Evolutionary conservation across 1,140 invertebrate species (phyloP), one percentile per base, ranked within the genome.

Genomic region (Aphelinus certus): DNA sequence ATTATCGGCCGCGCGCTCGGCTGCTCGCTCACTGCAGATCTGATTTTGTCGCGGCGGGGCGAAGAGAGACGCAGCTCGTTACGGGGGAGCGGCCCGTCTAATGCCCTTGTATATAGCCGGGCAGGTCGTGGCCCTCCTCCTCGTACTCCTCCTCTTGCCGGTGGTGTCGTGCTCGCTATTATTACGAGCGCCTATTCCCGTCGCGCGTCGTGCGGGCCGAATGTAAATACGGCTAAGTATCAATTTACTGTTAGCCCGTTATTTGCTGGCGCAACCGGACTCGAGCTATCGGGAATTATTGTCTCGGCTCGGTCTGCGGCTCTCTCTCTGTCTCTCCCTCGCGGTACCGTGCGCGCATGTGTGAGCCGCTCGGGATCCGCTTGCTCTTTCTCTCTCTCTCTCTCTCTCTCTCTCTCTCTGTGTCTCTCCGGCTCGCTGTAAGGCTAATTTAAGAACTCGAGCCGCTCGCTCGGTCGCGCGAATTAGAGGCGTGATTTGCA

Each of bases 1-100:
- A 73, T 75, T 69, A 78, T 79, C 68, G 66, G 58, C 62, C 64
- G 60, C 73, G 75, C 69, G 75, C 56, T 26, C 47, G 7, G 43
- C 45, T 43, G 4, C 10, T 57, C 55, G 9, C 7, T 57, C 7
- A 10, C 57, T 46, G 47, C 5, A 56, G 72, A 68, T 60, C 71
- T 60, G 71, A 73, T 73, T 73, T 67, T 49, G 57, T 7, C 72
- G 51, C 7, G 26, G 26, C 26, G 26, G 26, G 26, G 26, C 26
- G 26, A 26, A 26, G 26, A 26, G 26, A 26, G 26, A 26, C 26
- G 26, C 45, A 67, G 49, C 72, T 73, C 64, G 64, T 67, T 68
- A 73, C 62, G 64, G 66, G 63, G 26, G 26, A 26, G 26, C 26
- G 26, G 26, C 26, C 26, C 26, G 26, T 26, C 26, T 26, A 26